A percentile compares a stretch with the other conserved stretches of the same genome.
Evolutionary conservation across 1,140 invertebrate genomes (phyloP).

Genomic region (Apis dorsata): DNA sequence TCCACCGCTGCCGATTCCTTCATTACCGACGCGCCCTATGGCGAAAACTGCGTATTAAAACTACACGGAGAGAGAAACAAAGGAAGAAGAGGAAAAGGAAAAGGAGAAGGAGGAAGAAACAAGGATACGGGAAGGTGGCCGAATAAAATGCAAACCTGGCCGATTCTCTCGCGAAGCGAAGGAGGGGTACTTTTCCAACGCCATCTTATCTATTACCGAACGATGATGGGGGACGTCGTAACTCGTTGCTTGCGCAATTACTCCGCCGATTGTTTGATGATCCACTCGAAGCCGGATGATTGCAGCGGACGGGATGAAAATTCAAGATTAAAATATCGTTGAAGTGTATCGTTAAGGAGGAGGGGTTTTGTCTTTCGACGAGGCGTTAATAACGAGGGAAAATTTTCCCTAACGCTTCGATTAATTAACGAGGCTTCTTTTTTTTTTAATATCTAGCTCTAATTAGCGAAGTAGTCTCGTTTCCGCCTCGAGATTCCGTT

Average conservation of each 20-base stretch:
- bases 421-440: background rate
- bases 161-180: slow-evolving; percentile 52
- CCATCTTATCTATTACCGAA: slow-evolving; percentile 58
- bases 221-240: slow-evolving; percentile 7
- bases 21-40: no score
- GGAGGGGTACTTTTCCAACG: slow-evolving; percentile 43
- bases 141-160: slow-evolving; percentile 60
- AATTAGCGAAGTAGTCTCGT: background rate
- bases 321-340: slow-evolving; percentile 56
- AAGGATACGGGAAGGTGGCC: background rate
- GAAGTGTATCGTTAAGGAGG: slow-evolving; percentile 47
- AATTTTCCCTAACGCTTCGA: slow-evolving; percentile 15
- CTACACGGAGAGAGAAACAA: background rate
- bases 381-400: slow-evolving; percentile 24
- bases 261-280: slow-evolving; percentile 60
- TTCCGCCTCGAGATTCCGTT: no score
- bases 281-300: slow-evolving; percentile 43
- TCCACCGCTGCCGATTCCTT: no score
- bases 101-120: no score
- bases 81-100: background rate
- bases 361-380: slow-evolving; percentile 39
- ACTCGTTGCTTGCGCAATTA: slow-evolving; percentile 60
- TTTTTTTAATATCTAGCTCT: background rate
- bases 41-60: background rate
- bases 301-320: slow-evolving; percentile 14